Conservation (phyloP, 2,888 invertebrate species). For the Geophilus truncorum region DNA sequence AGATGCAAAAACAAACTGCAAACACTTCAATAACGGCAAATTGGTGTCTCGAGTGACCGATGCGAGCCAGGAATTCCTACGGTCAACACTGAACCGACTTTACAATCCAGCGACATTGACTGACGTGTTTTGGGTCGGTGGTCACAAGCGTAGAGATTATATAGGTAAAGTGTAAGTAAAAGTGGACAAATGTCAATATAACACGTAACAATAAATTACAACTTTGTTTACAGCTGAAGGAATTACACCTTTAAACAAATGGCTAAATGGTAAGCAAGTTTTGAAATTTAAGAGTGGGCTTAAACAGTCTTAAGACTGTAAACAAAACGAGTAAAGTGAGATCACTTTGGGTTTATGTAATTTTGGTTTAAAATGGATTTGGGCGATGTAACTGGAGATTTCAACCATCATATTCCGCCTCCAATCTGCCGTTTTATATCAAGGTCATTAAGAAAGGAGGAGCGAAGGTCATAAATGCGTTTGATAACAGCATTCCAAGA, state of each 20-base stretch:
- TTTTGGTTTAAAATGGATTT: neutral
- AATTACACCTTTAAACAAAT: neutral
- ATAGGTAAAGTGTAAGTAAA: neutral
- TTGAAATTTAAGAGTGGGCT: too few relatives aligned
- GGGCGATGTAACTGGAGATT: neutral
- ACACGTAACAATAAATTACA: neutral
- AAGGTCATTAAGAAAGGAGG: neutral
- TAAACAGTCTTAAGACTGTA: too few relatives aligned
- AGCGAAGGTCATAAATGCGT: neutral
- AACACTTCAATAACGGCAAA: neutral
- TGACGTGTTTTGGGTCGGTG: conserved; percentile 30
- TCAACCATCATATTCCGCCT: neutral
- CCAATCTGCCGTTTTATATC: neutral
- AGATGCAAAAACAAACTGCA: neutral
- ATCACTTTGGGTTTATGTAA: neutral
- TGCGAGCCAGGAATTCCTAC: conserved; percentile 8
- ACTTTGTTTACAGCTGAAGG: neutral
- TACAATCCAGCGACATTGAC: neutral
- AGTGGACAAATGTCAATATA: neutral
- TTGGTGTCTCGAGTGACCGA: neutral
- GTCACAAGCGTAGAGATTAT: neutral
- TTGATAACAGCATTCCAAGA: neutral
- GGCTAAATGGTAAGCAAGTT: conserved; percentile 14
- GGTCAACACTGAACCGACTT: neutral
- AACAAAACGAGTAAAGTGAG: too few relatives aligned